A percentile compares a stretch with the other conserved stretches of the same genome.
Evolutionary conservation across 2,888 invertebrate genomes (phyloP).

Genomic region (Platypus cylindrus): DNA sequence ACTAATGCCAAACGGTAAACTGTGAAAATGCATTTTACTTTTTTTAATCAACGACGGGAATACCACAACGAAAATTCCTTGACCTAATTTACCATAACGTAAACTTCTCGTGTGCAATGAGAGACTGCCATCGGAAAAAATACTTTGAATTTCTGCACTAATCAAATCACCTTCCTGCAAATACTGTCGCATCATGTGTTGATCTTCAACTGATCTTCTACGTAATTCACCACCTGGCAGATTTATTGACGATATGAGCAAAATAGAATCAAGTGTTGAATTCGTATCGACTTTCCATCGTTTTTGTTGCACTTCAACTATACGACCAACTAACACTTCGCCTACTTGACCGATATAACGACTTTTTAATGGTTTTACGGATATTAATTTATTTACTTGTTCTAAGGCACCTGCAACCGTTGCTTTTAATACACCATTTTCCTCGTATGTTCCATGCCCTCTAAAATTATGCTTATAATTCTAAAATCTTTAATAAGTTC

Average conservation of each 20-base stretch:
- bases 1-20: conserved; percentile 80
- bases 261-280: conserved; percentile 73
- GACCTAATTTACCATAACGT: conserved; percentile 91
- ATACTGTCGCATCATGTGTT: conserved; percentile 93
- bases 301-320: conserved; percentile 86
- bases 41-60: conserved; percentile 84
- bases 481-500: conserved; percentile 3
- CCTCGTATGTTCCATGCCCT: conserved; percentile 92
- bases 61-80: conserved; percentile 82
- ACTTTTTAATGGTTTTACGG: conserved; percentile 81
- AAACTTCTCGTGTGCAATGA: conserved; percentile 91
- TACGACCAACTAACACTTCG: conserved; percentile 90
- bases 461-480: conserved; percentile 44
- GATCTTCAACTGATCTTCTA: conserved; percentile 87
- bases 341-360: conserved; percentile 90
- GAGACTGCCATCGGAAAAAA: conserved; percentile 81
- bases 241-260: conserved; percentile 87
- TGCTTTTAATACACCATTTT: conserved; percentile 70
- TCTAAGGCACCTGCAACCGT: conserved; percentile 92
- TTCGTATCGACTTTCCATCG: conserved; percentile 95
- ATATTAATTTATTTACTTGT: conserved; percentile 88
- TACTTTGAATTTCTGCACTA: conserved; percentile 93
- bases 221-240: conserved; percentile 94
- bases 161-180: conserved; percentile 91
- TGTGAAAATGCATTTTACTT: conserved; percentile 92